These are phyloP conservation scores for Acrocephalus kingi DNA, from an alignment of 2,113 vertebrate genomes.

Conservation along the genomic window DNA sequence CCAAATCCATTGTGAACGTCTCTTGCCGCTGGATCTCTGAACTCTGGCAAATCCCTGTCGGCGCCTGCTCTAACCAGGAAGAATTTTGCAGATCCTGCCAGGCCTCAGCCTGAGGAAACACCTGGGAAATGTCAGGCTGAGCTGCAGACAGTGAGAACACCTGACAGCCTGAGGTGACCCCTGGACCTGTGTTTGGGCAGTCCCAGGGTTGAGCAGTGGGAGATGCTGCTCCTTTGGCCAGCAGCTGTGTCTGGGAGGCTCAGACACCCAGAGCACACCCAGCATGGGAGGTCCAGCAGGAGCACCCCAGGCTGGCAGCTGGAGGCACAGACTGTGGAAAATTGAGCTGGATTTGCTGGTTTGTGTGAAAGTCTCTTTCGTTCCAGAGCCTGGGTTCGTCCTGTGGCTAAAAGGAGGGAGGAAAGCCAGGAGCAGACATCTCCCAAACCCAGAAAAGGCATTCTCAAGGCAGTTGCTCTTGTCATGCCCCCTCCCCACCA, in stretches of 20 bases:
- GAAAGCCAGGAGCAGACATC: neutral
- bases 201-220: neutral
- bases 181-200: neutral
- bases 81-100: neutral
- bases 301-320: neutral
- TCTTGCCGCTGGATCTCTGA: neutral
- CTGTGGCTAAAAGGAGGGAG: neutral
- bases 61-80: neutral
- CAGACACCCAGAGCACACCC: neutral
- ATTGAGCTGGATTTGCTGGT: neutral
- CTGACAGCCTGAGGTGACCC: neutral
- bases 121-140: neutral
- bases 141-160: neutral
- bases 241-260: neutral
- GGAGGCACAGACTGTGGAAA: neutral
- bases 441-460: neutral
- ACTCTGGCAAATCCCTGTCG: neutral
- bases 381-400: neutral
- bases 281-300: neutral
- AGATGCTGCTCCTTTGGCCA: neutral
- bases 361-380: neutral
- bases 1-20: neutral
- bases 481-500: fast-evolving
- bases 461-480: neutral
- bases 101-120: neutral